These are phyloP conservation scores for Heliconius charithonia DNA, from an alignment of 2,888 invertebrate species.

Conservation along the genomic window DNA sequence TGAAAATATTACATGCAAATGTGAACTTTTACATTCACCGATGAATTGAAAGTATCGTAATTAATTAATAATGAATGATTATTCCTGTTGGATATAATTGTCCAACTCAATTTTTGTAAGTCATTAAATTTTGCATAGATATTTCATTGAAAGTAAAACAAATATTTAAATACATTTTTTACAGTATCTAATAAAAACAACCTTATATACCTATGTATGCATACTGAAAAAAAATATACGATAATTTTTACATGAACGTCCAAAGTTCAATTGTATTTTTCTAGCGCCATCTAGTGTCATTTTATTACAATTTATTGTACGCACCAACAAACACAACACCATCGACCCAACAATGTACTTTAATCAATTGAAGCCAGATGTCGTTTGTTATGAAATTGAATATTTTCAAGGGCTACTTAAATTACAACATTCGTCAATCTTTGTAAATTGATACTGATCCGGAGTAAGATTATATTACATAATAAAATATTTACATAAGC, in stretches of 20 bases:
- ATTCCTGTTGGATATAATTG: background rate
- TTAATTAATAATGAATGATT: background rate
- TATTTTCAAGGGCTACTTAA: constrained; percentile 20
- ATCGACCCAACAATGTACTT: constrained; percentile 10
- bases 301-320: background rate
- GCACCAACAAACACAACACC: background rate
- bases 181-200: no score
- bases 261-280: background rate
- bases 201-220: no score
- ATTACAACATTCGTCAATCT: constrained; percentile 23
- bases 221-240: background rate
- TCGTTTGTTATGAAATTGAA: constrained; percentile 33
- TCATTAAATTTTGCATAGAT: background rate
- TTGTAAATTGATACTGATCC: constrained; percentile 22
- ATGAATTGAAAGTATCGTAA: background rate
- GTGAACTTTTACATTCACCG: background rate
- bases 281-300: constrained; percentile 40
- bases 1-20: background rate
- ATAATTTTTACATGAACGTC: background rate
- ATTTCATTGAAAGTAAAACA: background rate
- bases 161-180: background rate
- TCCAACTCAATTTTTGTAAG: background rate
- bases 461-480: background rate
- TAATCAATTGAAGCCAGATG: constrained; percentile 36
- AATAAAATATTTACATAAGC: constrained; percentile 16